Evolutionary conservation across 1,140 invertebrate species (phyloP).

Genomic region (Globodera rostochiensis): DNA sequence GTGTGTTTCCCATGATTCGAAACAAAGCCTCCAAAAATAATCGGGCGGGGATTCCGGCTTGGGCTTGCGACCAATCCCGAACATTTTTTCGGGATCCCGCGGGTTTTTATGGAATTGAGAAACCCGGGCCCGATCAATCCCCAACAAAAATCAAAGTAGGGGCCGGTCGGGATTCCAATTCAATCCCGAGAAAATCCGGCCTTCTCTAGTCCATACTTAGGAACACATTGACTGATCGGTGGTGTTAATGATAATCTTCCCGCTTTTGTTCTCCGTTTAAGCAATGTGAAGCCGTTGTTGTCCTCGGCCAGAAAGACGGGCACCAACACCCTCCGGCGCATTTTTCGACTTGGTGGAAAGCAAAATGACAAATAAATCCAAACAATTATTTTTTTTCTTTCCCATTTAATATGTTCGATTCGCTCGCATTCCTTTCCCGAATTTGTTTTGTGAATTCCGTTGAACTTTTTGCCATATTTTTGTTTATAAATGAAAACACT

Average conservation of each 20-base stretch:
- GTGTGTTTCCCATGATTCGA: too few species aligned
- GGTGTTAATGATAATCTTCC: too few species aligned
- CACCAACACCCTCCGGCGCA: slow-evolving; percentile 17
- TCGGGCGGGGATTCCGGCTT: too few species aligned
- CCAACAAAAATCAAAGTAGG: neutral
- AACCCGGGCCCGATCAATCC: neutral
- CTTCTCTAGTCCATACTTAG: too few species aligned
- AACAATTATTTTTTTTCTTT: neutral
- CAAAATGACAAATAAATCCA: neutral
- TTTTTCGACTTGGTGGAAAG: slow-evolving; percentile 19
- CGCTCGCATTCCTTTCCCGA: neutral
- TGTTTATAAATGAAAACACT: too few species aligned
- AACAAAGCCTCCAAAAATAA: too few species aligned
- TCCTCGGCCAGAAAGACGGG: neutral
- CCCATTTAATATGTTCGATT: neutral
- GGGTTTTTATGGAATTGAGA: neutral
- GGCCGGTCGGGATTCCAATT: neutral
- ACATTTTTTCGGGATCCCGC: neutral
- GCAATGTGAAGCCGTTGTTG: neutral
- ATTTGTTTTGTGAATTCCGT: neutral
- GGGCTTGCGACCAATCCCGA: too few species aligned
- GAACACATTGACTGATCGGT: too few species aligned
- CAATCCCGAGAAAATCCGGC: neutral
- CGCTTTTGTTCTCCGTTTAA: neutral
- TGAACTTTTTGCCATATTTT: neutral